Evolutionary conservation across 2,113 vertebrate species (phyloP).

Genomic region (Hiodon tergisus): DNA sequence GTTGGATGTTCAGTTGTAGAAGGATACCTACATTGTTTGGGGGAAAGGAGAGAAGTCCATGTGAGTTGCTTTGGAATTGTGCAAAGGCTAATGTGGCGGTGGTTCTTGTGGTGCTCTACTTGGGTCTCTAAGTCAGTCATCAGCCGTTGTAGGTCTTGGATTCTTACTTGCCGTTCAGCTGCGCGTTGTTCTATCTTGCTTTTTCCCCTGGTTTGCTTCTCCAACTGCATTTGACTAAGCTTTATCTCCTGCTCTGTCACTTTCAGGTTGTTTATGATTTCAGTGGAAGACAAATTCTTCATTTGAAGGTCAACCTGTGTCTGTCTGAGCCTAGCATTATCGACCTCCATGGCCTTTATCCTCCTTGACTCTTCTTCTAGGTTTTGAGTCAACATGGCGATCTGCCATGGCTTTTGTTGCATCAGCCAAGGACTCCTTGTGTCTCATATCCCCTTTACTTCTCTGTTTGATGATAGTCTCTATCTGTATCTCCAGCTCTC

Average conservation of each 20-base stretch:
- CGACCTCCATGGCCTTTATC: slow-evolving; percentile 74
- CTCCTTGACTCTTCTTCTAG: slow-evolving; percentile 76
- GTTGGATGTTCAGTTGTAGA: too few species aligned
- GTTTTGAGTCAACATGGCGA: slow-evolving; percentile 72
- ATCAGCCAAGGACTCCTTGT: slow-evolving; percentile 74
- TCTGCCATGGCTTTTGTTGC: slow-evolving; percentile 73
- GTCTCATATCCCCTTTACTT: slow-evolving; percentile 65
- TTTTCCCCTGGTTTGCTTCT: slow-evolving; percentile 76
- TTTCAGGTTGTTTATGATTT: slow-evolving; percentile 77
- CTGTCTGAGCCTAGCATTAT: slow-evolving; percentile 74
- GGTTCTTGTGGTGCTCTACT: slow-evolving; percentile 72
- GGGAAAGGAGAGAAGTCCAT: too few species aligned
- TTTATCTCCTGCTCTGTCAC: slow-evolving; percentile 78
- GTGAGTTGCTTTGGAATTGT: too few species aligned
- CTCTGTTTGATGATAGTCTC: slow-evolving; percentile 68
- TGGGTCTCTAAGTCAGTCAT: slow-evolving; percentile 75
- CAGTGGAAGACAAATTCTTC: slow-evolving; percentile 64
- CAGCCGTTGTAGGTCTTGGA: slow-evolving; percentile 76
- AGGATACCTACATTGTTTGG: too few species aligned
- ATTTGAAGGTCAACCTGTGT: slow-evolving; percentile 74
- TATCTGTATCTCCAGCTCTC: slow-evolving; percentile 82
- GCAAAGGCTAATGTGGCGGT: too few species aligned
- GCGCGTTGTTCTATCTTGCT: slow-evolving; percentile 73
- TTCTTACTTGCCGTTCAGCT: slow-evolving; percentile 68
- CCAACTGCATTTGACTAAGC: slow-evolving; percentile 72